These are phyloP conservation scores for Acanthurus leucopareius DNA, from an alignment of 2,797 vertebrate genomes.

Conservation along the genomic window DNA sequence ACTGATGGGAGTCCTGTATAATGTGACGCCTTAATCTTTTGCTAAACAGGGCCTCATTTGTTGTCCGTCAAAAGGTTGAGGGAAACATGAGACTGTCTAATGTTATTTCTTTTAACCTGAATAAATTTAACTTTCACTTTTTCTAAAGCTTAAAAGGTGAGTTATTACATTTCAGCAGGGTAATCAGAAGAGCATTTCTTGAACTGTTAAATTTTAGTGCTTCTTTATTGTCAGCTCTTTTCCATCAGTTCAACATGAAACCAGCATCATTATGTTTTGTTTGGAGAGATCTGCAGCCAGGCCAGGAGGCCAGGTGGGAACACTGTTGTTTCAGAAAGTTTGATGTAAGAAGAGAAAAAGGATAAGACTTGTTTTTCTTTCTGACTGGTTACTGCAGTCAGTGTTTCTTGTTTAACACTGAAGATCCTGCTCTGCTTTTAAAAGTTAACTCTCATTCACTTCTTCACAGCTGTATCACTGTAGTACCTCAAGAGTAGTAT, in stretches of 20 bases:
- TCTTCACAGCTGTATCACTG: slow-evolving; percentile 30
- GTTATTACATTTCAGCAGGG: not conserved
- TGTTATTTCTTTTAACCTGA: slow-evolving; percentile 7
- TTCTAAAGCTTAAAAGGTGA: not conserved
- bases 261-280: not conserved
- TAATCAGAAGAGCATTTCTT: not conserved
- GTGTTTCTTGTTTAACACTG: slow-evolving; percentile 35
- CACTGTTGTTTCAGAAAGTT: slow-evolving; percentile 24
- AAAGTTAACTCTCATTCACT: not conserved
- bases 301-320: not conserved
- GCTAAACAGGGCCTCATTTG: slow-evolving; percentile 38
- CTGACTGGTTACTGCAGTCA: not conserved
- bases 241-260: not conserved
- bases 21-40: not conserved
- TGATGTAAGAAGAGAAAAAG: slow-evolving; percentile 18
- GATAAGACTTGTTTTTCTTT: slow-evolving; percentile 13
- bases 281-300: not conserved
- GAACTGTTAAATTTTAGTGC: not conserved
- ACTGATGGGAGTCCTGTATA: slow-evolving; percentile 10
- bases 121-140: slow-evolving; percentile 11
- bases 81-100: slow-evolving; percentile 32
- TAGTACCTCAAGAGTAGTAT: too few species aligned
- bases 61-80: slow-evolving; percentile 39
- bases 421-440: too few species aligned
- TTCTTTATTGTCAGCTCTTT: not conserved